Evolutionary conservation across 2,888 invertebrate species (phyloP).

Genomic region (Agriotes lineatus): DNA sequence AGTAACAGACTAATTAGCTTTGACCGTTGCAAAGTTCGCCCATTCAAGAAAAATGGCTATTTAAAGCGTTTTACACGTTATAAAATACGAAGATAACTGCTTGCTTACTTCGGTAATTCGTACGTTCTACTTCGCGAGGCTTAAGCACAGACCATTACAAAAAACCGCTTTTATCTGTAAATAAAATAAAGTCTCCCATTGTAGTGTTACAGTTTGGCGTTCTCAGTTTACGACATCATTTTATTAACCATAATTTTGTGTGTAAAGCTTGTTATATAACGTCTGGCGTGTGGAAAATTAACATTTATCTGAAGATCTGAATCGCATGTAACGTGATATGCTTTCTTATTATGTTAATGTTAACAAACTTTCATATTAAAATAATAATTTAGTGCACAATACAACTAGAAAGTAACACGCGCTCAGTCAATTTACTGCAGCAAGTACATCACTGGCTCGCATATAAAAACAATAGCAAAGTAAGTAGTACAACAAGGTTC

Average conservation of each 20-base stretch:
- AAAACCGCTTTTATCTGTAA: slow-evolving; percentile 7
- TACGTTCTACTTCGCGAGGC: slow-evolving; percentile 2
- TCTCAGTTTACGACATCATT: too few species aligned
- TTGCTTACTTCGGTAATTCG: slow-evolving; percentile 2
- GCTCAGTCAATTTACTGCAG: slow-evolving; percentile 8
- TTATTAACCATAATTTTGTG: too few species aligned
- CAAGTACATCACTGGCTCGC: slow-evolving; percentile 7
- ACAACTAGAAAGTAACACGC: slow-evolving; percentile 29
- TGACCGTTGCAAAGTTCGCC: background rate
- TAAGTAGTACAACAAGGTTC: slow-evolving; percentile 5
- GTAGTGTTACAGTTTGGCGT: background rate
- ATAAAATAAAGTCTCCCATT: background rate
- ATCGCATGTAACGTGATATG: slow-evolving; percentile 24
- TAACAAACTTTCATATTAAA: slow-evolving; percentile 32
- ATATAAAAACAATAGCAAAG: slow-evolving; percentile 5
- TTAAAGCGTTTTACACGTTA: background rate
- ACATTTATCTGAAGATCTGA: slow-evolving; percentile 7
- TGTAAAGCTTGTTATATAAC: slow-evolving; percentile 8
- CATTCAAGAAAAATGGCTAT: background rate
- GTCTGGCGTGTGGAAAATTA: too few species aligned
- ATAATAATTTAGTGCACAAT: slow-evolving; percentile 34
- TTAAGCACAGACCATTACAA: background rate
- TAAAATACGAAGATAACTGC: background rate
- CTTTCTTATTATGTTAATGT: slow-evolving; percentile 35
- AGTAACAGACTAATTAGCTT: background rate